Percentiles rank a stretch among this genome's conserved stretches.
Evolutionary conservation across 2,888 invertebrate genomes (phyloP).

Genomic region (Leptinotarsa tumamoca): DNA sequence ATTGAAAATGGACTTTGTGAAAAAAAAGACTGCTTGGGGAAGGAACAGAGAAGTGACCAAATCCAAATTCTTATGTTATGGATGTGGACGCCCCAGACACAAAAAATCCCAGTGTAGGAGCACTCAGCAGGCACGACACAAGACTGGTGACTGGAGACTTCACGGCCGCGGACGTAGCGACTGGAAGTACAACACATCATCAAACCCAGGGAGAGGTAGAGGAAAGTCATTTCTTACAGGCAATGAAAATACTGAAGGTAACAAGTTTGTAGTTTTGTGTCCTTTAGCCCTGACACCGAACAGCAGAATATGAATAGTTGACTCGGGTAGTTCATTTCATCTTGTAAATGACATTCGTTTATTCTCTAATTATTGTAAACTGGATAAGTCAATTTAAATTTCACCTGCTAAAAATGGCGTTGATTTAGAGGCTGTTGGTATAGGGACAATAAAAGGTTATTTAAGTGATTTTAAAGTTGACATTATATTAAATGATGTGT

Average conservation of each 20-base stretch:
- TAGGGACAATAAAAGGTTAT: constrained; percentile 12
- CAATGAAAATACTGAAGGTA: background rate
- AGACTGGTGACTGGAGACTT: too few relatives aligned
- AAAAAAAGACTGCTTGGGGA: constrained; percentile 23
- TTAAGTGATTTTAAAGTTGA: background rate
- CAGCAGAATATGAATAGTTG: background rate
- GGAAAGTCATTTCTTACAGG: too few relatives aligned
- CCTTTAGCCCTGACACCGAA: too few relatives aligned
- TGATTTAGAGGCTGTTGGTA: constrained; percentile 5
- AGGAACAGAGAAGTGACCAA: constrained; percentile 12
- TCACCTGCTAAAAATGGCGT: constrained; percentile 14
- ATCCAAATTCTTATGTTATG: constrained; percentile 21
- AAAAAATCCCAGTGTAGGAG: constrained; percentile 16
- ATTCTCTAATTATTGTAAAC: background rate
- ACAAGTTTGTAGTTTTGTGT: background rate
- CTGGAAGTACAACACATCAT: too few relatives aligned
- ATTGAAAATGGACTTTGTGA: constrained; percentile 23
- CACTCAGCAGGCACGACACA: too few relatives aligned
- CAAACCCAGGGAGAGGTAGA: too few relatives aligned
- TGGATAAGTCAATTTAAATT: constrained; percentile 5
- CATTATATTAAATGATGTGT: constrained; percentile 13
- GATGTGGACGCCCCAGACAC: constrained; percentile 17
- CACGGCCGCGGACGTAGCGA: too few relatives aligned
- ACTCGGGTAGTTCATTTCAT: constrained; percentile 12
- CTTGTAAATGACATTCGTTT: constrained; percentile 4